Conservation (phyloP, 2,888 invertebrate genomes). For the Aphrophora alni region DNA sequence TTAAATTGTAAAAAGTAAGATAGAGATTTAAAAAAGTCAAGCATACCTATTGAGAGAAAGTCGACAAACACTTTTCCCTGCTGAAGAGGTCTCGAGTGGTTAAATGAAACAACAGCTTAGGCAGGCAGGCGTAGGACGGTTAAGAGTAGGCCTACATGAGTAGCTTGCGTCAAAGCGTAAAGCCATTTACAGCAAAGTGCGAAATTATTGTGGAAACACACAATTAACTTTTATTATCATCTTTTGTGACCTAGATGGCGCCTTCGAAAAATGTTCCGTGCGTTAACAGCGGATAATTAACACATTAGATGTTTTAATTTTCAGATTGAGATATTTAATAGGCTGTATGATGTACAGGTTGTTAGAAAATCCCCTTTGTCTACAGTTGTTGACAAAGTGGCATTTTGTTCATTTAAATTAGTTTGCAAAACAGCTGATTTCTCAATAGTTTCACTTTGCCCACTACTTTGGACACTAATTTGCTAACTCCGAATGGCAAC, state of each 20-base stretch:
- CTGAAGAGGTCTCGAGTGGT: background rate
- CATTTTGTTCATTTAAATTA: too few relatives aligned
- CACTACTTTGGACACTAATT: too few relatives aligned
- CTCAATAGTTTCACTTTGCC: too few relatives aligned
- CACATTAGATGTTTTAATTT: background rate
- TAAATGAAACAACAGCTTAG: background rate
- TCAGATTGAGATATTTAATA: background rate
- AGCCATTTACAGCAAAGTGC: background rate
- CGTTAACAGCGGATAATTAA: background rate
- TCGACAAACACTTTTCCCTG: background rate
- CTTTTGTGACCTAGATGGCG: background rate
- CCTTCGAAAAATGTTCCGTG: background rate
- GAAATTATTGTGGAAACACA: background rate
- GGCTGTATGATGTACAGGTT: background rate
- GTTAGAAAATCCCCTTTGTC: too few relatives aligned
- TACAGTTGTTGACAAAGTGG: too few relatives aligned
- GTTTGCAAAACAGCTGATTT: too few relatives aligned
- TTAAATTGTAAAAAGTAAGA: too few relatives aligned
- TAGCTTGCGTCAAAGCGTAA: background rate
- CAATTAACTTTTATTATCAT: constrained; percentile 2
- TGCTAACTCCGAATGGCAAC: too few relatives aligned
- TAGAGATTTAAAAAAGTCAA: too few relatives aligned
- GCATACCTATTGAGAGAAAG: too few relatives aligned
- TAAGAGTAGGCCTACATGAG: background rate
- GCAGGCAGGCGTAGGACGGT: too few relatives aligned